A percentile compares a stretch with the other conserved stretches of the same genome.
phyloP scores from a whole-genome alignment of 2,888 invertebrate species.

The Archaeoteleia sp. region DNA sequence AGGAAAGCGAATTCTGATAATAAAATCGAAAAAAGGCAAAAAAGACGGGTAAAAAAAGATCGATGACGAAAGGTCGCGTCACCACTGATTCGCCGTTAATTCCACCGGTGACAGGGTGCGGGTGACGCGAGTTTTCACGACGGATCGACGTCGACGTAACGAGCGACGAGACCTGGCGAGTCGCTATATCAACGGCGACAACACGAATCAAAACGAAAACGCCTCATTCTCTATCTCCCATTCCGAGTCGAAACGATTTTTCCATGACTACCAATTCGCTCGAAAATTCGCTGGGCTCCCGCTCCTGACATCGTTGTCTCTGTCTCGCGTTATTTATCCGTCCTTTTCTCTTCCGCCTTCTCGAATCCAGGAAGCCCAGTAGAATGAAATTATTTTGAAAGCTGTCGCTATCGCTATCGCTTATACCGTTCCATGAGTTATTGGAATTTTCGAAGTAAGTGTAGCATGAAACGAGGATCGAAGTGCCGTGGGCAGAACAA shows the following conservation, averaged over 20 bases:
- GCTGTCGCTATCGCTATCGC: conserved; percentile 58
- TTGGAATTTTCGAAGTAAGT: conserved; percentile 44
- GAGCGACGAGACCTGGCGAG: conserved; percentile 40
- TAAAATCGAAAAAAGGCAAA: conserved; percentile 15
- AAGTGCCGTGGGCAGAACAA: conserved; percentile 17
- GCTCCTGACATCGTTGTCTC: conserved; percentile 3
- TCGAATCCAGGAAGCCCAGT: conserved; percentile 39
- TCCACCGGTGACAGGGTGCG: conserved; percentile 47
- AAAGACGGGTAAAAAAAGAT: conserved; percentile 8
- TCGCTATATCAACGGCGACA: conserved; percentile 59
- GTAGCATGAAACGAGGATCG: conserved; percentile 24
- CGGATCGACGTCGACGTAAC: conserved; percentile 63
- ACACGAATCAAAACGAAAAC: conserved; percentile 59
- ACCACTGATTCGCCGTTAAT: conserved; percentile 63
- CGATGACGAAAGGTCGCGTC: conserved; percentile 12
- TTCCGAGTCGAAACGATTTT: conserved; percentile 14
- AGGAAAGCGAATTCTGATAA: conserved; percentile 9
- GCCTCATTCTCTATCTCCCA: conserved; percentile 17
- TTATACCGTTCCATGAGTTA: conserved; percentile 44
- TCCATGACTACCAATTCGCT: conserved; percentile 42
- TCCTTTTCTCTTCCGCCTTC: conserved; percentile 9
- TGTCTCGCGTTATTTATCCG: conserved; percentile 4
- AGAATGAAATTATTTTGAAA: conserved; percentile 61
- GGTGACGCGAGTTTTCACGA: conserved; percentile 20
- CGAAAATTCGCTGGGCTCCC: conserved; percentile 8